Percentiles rank a stretch among this genome's conserved stretches.
These are phyloP conservation scores for Xyliphius kryptos DNA, from an alignment of 2,113 vertebrate genomes.

Conservation along the genomic window DNA sequence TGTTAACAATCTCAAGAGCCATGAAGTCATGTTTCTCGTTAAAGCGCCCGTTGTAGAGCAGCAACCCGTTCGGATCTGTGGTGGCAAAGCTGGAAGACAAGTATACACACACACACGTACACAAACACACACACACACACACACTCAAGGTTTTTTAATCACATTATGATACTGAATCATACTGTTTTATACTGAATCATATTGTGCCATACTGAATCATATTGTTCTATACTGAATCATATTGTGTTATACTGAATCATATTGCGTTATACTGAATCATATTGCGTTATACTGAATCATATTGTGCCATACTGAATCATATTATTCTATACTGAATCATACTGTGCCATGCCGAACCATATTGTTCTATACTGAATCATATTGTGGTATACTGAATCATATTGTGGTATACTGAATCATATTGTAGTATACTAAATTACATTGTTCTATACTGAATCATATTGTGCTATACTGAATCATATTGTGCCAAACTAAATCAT, in stretches of 20 bases:
- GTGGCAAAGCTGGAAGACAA: conserved; percentile 80
- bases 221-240: neutral
- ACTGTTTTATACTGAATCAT: neutral
- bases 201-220: neutral
- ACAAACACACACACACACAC: too few species aligned
- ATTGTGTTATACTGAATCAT: neutral
- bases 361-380: neutral
- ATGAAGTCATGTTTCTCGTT: conserved; percentile 94
- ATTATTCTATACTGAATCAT: neutral
- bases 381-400: neutral
- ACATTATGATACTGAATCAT: neutral
- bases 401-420: neutral
- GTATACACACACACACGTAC: too few species aligned
- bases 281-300: neutral
- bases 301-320: neutral
- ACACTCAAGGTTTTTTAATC: too few species aligned
- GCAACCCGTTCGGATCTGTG: conserved; percentile 74
- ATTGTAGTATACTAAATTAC: neutral
- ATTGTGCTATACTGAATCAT: too few species aligned
- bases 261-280: neutral
- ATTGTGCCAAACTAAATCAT: neutral
- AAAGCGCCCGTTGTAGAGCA: conserved; percentile 92
- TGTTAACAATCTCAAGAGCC: conserved; percentile 82
- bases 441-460: too few species aligned
- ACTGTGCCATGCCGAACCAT: neutral